Evolutionary conservation across 2,888 invertebrate species (phyloP).

Genomic region (Pyrgus malvae): DNA sequence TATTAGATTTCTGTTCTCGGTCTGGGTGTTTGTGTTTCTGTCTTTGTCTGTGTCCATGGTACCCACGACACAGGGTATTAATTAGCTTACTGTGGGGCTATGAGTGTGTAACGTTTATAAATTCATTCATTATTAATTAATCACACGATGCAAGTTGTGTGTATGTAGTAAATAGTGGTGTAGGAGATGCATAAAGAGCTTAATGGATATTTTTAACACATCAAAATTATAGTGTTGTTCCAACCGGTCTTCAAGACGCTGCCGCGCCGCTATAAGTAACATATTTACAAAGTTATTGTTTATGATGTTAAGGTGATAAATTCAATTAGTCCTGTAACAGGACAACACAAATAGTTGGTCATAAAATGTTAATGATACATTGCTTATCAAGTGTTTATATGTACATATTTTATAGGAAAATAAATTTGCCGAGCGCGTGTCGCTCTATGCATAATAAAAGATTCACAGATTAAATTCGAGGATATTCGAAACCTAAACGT

Average conservation of each 20-base stretch:
- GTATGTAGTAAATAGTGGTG: background rate
- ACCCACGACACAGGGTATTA: too few species aligned
- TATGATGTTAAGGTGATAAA: slow-evolving; percentile 7
- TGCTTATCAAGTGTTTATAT: background rate
- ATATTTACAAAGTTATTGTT: slow-evolving; percentile 1
- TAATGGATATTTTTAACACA: background rate
- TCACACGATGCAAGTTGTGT: too few species aligned
- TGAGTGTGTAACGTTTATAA: too few species aligned
- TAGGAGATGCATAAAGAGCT: background rate
- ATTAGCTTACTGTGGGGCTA: too few species aligned
- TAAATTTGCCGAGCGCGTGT: background rate
- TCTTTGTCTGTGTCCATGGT: too few species aligned
- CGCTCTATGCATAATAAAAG: background rate
- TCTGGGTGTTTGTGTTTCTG: too few species aligned
- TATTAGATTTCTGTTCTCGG: too few species aligned
- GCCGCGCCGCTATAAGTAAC: background rate
- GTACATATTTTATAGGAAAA: background rate
- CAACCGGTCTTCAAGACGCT: background rate
- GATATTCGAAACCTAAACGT: too few species aligned
- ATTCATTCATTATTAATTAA: too few species aligned
- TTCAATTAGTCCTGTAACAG: background rate
- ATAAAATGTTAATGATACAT: background rate
- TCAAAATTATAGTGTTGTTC: background rate
- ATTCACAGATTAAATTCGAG: too few species aligned
- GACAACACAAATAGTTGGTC: background rate